Conservation (phyloP, 2,797 vertebrate genomes). For the Cryptoblepharus egeriae region DNA sequence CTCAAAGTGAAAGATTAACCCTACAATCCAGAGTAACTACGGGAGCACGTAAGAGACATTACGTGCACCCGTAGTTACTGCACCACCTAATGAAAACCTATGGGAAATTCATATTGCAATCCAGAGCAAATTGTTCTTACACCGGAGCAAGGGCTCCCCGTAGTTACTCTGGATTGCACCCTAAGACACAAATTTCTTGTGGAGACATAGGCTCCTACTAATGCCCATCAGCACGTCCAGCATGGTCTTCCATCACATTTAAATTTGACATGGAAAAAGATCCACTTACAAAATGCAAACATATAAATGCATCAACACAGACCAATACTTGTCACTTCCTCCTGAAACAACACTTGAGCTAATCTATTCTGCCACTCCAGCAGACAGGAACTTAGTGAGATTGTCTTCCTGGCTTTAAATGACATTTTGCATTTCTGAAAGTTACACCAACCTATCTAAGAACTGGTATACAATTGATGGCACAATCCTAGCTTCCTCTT, state of each 20-base stretch:
- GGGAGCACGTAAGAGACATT: too few species aligned
- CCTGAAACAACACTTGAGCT: neutral
- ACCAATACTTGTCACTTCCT: neutral
- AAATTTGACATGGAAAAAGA: accelerated
- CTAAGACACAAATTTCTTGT: neutral
- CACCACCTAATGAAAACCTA: too few species aligned
- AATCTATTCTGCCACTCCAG: accelerated
- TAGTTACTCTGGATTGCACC: too few species aligned
- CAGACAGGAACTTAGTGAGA: neutral
- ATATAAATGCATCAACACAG: neutral
- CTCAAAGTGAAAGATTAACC: constrained; percentile 30
- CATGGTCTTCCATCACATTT: constrained; percentile 1
- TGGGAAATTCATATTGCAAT: too few species aligned
- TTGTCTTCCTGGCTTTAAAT: neutral
- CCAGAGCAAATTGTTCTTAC: too few species aligned
- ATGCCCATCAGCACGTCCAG: neutral
- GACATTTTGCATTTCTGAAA: neutral
- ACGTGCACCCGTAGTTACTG: too few species aligned
- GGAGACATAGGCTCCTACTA: constrained; percentile 18
- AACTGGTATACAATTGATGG: neutral
- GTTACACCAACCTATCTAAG: neutral
- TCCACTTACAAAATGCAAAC: neutral
- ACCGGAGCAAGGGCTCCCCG: too few species aligned
- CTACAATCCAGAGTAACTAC: too few species aligned
- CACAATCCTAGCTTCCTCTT: too few species aligned